A percentile compares a stretch with the other conserved stretches of the same genome.
Conservation (phyloP, 2,888 invertebrate genomes). For the Hyles lineata region DNA sequence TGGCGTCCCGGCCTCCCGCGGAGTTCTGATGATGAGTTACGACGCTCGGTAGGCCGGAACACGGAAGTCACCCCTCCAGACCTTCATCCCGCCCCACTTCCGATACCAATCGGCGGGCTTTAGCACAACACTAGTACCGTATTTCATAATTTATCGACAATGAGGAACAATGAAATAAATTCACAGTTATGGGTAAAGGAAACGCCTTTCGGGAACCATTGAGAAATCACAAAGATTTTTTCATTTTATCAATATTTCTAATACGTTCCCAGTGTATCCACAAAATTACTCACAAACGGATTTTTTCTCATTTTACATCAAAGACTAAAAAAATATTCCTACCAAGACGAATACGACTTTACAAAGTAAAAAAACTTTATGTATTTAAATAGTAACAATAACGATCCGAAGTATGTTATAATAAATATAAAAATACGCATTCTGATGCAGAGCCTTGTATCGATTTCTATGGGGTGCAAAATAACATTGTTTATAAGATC, state of each 20-base stretch:
- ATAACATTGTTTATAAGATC: too few relatives aligned
- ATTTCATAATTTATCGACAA: constrained; percentile 75
- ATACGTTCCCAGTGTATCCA: too few relatives aligned
- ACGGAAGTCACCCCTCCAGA: constrained; percentile 77
- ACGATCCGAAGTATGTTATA: too few relatives aligned
- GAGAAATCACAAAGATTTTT: not conserved
- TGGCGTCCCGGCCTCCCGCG: constrained; percentile 57
- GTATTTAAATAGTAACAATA: too few relatives aligned
- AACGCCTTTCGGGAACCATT: not conserved
- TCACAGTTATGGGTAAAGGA: constrained; percentile 11
- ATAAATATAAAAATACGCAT: too few relatives aligned
- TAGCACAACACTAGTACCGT: constrained; percentile 58
- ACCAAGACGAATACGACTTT: too few relatives aligned
- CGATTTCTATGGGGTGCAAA: too few relatives aligned
- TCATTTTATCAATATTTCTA: not conserved
- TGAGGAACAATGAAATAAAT: constrained; percentile 35
- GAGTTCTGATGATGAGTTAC: constrained; percentile 82
- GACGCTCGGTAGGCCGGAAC: constrained; percentile 61
- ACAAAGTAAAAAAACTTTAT: too few relatives aligned
- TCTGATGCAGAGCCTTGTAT: too few relatives aligned
- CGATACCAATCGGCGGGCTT: constrained; percentile 78
- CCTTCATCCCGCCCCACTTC: constrained; percentile 72
- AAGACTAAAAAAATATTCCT: too few relatives aligned
- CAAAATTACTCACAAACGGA: too few relatives aligned
- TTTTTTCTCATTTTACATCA: too few relatives aligned